Base-by-base conservation (phyloP, 1,140 invertebrate species). In the Rhopalosiphum padi region DNA sequence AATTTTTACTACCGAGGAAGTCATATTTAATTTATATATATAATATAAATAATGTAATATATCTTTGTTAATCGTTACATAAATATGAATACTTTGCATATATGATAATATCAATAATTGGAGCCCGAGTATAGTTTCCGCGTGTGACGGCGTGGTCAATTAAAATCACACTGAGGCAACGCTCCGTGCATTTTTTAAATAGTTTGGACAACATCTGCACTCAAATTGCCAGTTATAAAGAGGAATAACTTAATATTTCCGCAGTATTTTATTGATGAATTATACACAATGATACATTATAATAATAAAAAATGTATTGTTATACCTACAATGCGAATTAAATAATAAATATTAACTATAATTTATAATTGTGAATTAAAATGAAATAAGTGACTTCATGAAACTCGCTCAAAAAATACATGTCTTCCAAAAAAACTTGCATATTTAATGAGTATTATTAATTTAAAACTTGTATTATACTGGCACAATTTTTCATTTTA, bases 91-190 rank as follows among this genome's bases (percentile, higher is more conserved):
- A 86, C 43, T 86, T 86, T 30, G 18, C 11, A 1, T 46, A 60
- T 35, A n/a, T 37, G 55, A 41, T 90, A n/a, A 94, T 48, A 15
- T 48, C 93, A 30, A 90, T 88, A 51, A 48, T 35, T 51, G 30
- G 5, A 51, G 6, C 25, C 15, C 21, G 5, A 4, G n/a, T 22
- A 21, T 51, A 18, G 22, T 88, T 88, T 88, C 46, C 86, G 86
- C 7, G n/a, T 51, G 18, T 18, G 86, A 51, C 21, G n/a, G 7
- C 46, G 23, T 43, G 25, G 11, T 41, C 41, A 41, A 85, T 85
- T 85, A 85, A 41, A 85, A 85, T 25, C 30, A 30, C 22, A 23
- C 22, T 9, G 22, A 53, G 30, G 11, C 9, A 41, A 55, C 88
- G 15, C 51, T 30, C 46, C 11, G 22, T 90, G 88, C 35, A 90